Conservation (phyloP, 1,140 invertebrate genomes). For the Chironomus tepperi region DNA sequence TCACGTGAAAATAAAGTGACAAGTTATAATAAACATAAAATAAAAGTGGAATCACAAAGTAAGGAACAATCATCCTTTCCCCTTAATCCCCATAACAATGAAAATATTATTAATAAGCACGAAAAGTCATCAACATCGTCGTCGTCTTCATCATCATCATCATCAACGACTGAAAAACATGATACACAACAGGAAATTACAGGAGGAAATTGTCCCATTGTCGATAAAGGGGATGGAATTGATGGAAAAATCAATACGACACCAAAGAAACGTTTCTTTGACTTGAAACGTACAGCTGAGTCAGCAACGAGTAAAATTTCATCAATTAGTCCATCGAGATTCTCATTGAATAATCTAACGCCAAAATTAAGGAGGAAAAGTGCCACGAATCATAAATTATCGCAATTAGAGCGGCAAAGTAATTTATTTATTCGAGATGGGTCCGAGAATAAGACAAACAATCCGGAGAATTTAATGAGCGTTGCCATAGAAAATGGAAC, state of each 20-base stretch:
- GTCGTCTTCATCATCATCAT: neutral
- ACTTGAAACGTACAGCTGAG: constrained; percentile 15
- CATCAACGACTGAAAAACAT: neutral
- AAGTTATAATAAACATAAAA: neutral
- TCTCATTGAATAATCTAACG: constrained; percentile 16
- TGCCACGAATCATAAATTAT: constrained; percentile 6
- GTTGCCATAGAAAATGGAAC: neutral
- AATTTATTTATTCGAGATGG: constrained; percentile 17
- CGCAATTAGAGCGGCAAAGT: constrained; percentile 6
- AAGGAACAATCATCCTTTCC: neutral
- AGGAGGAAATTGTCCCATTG: constrained; percentile 18
- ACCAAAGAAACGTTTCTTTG: constrained; percentile 1
- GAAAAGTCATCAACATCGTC: neutral
- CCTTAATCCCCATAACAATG: neutral
- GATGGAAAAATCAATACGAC: constrained; percentile 21
- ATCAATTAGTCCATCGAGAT: constrained; percentile 16
- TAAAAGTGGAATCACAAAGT: constrained; percentile 4
- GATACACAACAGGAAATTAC: neutral
- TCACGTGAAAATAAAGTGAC: neutral
- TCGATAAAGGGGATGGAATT: neutral
- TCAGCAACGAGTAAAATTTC: constrained; percentile 15
- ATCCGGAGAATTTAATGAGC: constrained; percentile 10
- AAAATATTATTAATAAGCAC: neutral
- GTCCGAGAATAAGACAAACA: neutral
- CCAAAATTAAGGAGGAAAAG: neutral